Base-by-base conservation (phyloP, 2,888 invertebrate species). In the Apantesis nais region DNA sequence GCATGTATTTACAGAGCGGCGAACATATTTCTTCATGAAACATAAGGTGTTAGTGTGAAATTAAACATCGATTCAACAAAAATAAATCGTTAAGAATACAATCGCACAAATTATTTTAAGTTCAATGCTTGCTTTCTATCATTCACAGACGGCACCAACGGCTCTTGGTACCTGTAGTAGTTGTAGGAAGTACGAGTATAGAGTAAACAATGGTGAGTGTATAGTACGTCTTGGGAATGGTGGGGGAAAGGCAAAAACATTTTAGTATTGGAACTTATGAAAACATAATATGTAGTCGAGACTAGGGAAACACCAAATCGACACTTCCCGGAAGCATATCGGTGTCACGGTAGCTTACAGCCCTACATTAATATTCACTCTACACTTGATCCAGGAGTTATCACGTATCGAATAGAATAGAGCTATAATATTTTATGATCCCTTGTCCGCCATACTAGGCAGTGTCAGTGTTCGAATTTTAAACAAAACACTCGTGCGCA, bases 351-450 rank as follows among this genome's bases (percentile, higher is more conserved):
- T 86, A 88, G 85, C 88, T 82, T 70, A 79, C 83, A 88, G 86
- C 89, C 91, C 91, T 90, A 88, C 91, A 94, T 95, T 95, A 94
- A 90, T 91, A 95, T 95, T 92, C 94, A 93, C 87, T 81, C 86
- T 88, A 89, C 92, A 92, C 86, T 90, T 91, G 90, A 89, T 90
- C 90, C 91, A 88, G 90, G 92, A 92, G 90, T 92, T 90, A 93
- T 92, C 94, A 95, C 95, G 95, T 95, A 93, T 89, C 89, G 91
- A 93, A 95, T 93, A 94, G 93, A 95, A 95, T 95, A 92, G 94
- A 93, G 87, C 89, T 87, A 93, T 95, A 92, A 95, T 93, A 91
- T 94, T 95, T 95, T 92, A 95, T 90, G 90, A 94, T 89, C 95
- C 90, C 94, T 95, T 95, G 95, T 95, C 87, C 91, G 90, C 94